A percentile compares a stretch with the other conserved stretches of the same genome.
phyloP scores from a whole-genome alignment of 2,888 invertebrate genomes.

The Heteromurus nitidus region DNA sequence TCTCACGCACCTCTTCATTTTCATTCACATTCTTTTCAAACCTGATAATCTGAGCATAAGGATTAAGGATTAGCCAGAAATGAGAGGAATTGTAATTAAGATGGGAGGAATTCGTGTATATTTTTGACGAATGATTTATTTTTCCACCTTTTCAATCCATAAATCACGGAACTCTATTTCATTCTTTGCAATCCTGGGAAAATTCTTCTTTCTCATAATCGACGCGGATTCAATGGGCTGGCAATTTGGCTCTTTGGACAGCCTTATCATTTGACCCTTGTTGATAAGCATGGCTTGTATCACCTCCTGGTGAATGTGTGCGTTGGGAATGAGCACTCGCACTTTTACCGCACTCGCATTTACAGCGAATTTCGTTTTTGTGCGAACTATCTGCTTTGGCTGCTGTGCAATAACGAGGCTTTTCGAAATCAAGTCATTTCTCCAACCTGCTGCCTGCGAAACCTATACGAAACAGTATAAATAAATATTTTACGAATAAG shows the following conservation, averaged over 20 bases:
- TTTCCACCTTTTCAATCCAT: constrained; percentile 18
- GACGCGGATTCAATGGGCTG: constrained; percentile 14
- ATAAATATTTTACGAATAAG: background rate
- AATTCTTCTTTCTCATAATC: constrained; percentile 14
- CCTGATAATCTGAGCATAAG: no score
- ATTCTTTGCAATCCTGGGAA: background rate
- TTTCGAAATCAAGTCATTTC: background rate
- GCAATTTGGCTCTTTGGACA: background rate
- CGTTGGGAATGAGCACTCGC: background rate
- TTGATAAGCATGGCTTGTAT: constrained; percentile 13
- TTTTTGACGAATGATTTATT: no score
- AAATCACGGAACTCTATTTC: constrained; percentile 39
- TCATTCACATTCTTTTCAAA: no score
- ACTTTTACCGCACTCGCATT: constrained; percentile 6
- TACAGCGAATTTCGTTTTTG: constrained; percentile 22
- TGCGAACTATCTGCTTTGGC: constrained; percentile 46
- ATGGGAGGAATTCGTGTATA: no score
- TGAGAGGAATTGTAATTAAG: background rate
- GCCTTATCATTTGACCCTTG: background rate
- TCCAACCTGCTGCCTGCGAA: background rate
- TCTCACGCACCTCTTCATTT: constrained; percentile 18
- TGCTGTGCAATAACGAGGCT: constrained; percentile 33
- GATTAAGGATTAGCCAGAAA: no score
- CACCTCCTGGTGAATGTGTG: background rate
- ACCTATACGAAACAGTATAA: background rate